A percentile compares a stretch with the other conserved stretches of the same genome.
These are phyloP conservation scores for Microcebus jonahi DNA, from an alignment of 2,113 vertebrate genomes.

Conservation along the genomic window DNA sequence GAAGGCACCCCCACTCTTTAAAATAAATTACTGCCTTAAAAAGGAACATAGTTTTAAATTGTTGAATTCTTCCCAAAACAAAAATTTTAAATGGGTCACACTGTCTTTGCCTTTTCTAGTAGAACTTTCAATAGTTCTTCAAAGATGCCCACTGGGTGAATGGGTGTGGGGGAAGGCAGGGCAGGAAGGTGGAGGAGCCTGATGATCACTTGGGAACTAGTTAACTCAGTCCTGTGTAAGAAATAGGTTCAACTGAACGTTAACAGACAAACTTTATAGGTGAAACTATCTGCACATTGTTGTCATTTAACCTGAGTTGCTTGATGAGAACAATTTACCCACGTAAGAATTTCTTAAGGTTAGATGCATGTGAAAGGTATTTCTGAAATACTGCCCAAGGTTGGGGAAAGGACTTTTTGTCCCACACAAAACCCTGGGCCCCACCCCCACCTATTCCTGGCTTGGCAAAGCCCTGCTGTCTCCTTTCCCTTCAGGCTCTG, in stretches of 20 bases:
- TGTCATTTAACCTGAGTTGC: constrained; percentile 11
- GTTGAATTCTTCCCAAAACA: constrained; percentile 47
- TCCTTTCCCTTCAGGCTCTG: neutral
- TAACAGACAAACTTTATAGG: neutral
- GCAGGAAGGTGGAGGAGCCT: neutral
- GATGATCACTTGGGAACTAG: constrained; percentile 1
- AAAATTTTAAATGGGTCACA: constrained; percentile 48
- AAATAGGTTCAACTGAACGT: neutral
- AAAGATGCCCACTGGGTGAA: neutral
- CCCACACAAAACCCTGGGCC: neutral
- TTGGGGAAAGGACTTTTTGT: neutral
- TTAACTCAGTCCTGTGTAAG: neutral
- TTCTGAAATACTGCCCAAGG: neutral
- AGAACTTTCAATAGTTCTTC: constrained; percentile 4
- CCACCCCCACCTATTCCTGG: neutral
- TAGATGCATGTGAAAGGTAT: neutral
- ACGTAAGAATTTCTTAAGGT: neutral
- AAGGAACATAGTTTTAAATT: constrained; percentile 29
- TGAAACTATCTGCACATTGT: neutral
- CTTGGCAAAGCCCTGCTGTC: neutral
- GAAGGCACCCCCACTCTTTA: constrained; percentile 16
- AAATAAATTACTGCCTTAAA: constrained; percentile 46
- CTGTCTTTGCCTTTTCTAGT: constrained; percentile 37
- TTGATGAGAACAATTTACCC: neutral
- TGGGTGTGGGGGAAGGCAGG: neutral